A percentile compares a stretch with the other conserved stretches of the same genome.
phyloP scores from a whole-genome alignment of 2,888 invertebrate species.

The Steinernema hermaphroditum region DNA sequence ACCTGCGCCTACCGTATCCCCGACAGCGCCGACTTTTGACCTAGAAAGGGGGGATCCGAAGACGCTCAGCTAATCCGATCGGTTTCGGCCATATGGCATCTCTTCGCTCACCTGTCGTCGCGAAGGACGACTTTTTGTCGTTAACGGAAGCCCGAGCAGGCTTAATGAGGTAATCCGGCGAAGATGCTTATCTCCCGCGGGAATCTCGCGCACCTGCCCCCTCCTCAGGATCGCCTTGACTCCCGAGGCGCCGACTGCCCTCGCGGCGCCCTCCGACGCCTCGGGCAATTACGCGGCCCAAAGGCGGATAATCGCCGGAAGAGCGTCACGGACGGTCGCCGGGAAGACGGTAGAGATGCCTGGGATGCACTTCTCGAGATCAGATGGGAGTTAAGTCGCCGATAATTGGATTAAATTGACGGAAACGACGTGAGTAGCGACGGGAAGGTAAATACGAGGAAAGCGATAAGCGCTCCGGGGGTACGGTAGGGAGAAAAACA shows the following conservation, averaged over 20 bases:
- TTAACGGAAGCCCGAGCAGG: slow-evolving; percentile 18
- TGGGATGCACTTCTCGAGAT: slow-evolving; percentile 8
- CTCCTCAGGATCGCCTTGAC: neutral
- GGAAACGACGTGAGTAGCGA: slow-evolving; percentile 30
- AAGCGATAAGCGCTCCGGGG: slow-evolving; percentile 20
- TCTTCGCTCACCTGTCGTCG: slow-evolving; percentile 17
- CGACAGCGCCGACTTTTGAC: slow-evolving; percentile 5
- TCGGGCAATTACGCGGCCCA: neutral
- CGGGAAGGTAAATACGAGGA: slow-evolving; percentile 21
- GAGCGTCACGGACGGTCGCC: neutral
- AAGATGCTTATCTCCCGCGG: slow-evolving; percentile 11
- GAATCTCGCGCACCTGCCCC: neutral
- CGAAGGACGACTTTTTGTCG: slow-evolving; percentile 19
- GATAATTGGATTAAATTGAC: slow-evolving; percentile 31
- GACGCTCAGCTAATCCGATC: slow-evolving; percentile 9
- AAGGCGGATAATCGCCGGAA: slow-evolving; percentile 29
- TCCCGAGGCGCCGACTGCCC: neutral
- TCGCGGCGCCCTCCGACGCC: neutral
- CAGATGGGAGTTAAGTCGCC: neutral
- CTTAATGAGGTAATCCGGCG: slow-evolving; percentile 18
- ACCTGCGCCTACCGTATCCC: slow-evolving; percentile 6
- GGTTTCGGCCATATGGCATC: slow-evolving; percentile 29
- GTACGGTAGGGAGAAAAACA: slow-evolving; percentile 22
- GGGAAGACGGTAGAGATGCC: slow-evolving; percentile 11
- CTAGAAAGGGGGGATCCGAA: neutral